Base-by-base conservation (phyloP, 64 coral and sea anemone species). In the Anthopleura sola region DNA sequence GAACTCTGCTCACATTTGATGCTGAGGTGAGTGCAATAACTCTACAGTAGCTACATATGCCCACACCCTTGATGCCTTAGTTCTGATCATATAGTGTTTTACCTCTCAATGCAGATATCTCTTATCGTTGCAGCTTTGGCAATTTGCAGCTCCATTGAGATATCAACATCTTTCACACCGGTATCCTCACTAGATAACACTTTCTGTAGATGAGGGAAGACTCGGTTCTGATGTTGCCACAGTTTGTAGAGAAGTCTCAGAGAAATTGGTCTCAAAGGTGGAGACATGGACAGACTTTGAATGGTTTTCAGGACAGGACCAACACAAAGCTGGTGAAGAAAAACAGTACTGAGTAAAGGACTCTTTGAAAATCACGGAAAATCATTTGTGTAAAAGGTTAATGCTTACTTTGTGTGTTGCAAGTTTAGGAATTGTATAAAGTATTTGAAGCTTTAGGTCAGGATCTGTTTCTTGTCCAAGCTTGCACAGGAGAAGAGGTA, bases 401-500 rank as follows among this genome's bases (percentile, higher is more conserved):
- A 18, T 62, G 11, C 58, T 36, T 86, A 98, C 95, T 90, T 93
- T 94, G 71, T 98, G 95, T 21, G 87, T 92, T 3, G 89, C 92
- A 79, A 98, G 86, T 86, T 84, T 68, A 46, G 95, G 95, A 75
- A 98, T 92, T 20, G 89, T 87, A 32, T 94, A 91, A 11, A 98
- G 78, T 32, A 94, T 50, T 36, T 86, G 39, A 68, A 92, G 92
- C 29, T 94, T 93, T 53, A 94, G 68, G 50, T 86, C 85, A 26
- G 95, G 24, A 26, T 86, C 36, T 18, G 23, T 80, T 81, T 93
- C 87, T 82, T 86, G 91, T 24, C 92, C 86, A 75, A 98, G 89
- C 75, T 98, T 98, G 84, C 90, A 98, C 57, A 98, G 84, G 46
- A 98, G 49, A 69, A 98, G 55, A 11, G 95, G 92, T 21, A 98